These are phyloP conservation scores for Mycteria americana DNA, from an alignment of 2,797 vertebrate genomes.

Conservation along the genomic window DNA sequence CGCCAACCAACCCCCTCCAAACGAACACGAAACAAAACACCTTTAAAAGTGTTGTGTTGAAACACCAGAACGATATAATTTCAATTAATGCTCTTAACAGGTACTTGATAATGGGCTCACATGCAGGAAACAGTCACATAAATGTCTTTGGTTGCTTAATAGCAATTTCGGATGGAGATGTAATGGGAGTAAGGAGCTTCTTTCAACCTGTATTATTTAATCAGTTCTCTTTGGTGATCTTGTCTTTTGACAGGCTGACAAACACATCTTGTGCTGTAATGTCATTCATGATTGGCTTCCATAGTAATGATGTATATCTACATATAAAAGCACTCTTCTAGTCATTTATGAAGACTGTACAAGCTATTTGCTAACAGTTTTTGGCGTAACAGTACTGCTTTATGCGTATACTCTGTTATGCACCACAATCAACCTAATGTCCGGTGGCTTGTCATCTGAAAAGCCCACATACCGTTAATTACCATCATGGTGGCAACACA, in stretches of 20 bases:
- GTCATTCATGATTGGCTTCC: slow-evolving; percentile 52
- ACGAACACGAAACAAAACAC: neutral
- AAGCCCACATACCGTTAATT: neutral
- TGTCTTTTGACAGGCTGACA: slow-evolving; percentile 49
- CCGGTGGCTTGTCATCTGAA: slow-evolving; percentile 28
- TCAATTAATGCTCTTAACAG: neutral
- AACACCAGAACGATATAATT: neutral
- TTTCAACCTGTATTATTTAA: slow-evolving; percentile 24
- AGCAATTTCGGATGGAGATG: neutral
- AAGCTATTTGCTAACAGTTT: slow-evolving; percentile 25
- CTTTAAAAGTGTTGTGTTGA: neutral
- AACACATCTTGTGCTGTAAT: slow-evolving; percentile 36
- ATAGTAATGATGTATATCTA: slow-evolving; percentile 26
- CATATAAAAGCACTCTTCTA: slow-evolving; percentile 25
- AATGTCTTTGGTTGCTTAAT: neutral
- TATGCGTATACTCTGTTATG: neutral
- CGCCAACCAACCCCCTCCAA: neutral
- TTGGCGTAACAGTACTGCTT: neutral
- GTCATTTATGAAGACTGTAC: neutral
- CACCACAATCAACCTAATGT: slow-evolving; percentile 35
- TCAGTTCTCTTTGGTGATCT: slow-evolving; percentile 30
- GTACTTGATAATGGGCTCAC: neutral
- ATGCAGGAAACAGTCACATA: neutral
- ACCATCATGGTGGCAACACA: neutral
- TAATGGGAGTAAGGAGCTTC: neutral